Evolutionary conservation across 1,140 invertebrate genomes (phyloP).

Genomic region (Macrotrachela quadricornifera): DNA sequence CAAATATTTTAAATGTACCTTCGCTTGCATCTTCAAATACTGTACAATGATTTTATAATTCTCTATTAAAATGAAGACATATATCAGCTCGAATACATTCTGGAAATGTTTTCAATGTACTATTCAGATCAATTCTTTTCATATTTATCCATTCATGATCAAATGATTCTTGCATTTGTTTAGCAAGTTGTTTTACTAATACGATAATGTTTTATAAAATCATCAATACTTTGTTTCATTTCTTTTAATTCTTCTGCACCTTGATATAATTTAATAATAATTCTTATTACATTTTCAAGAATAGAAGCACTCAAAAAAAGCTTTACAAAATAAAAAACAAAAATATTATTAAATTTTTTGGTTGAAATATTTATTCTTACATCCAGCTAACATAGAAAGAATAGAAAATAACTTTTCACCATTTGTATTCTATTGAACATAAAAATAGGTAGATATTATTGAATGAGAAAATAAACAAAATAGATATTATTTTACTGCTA

Average conservation of each 20-base stretch:
- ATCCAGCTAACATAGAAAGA: constrained; percentile 30
- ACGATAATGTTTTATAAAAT: constrained; percentile 88
- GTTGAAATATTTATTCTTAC: too few species aligned
- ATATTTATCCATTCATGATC: constrained; percentile 97
- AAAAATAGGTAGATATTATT: too few species aligned
- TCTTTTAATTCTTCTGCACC: constrained; percentile 92
- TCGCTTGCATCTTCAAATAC: constrained; percentile 23
- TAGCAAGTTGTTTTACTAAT: constrained; percentile 84
- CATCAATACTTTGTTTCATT: constrained; percentile 78
- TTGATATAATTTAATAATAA: constrained; percentile 88
- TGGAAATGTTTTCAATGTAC: constrained; percentile 79
- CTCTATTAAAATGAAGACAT: constrained; percentile 78
- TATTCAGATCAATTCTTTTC: constrained; percentile 94
- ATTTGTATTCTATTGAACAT: constrained; percentile 77
- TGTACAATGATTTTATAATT: constrained; percentile 20
- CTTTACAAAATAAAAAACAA: too few species aligned
- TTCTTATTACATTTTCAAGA: constrained; percentile 94
- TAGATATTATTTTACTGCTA: too few species aligned
- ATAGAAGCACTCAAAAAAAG: constrained; percentile 97
- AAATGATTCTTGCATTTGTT: constrained; percentile 89
- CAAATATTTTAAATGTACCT: too few species aligned
- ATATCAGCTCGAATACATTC: constrained; percentile 97
- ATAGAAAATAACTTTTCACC: constrained; percentile 54
- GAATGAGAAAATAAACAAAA: constrained; percentile 30
- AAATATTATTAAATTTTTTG: too few species aligned